Evolutionary conservation across 30 jellyfish, hydroid and myxozoan genomes (phyloP).

Genomic region (Hydra vulgaris): DNA sequence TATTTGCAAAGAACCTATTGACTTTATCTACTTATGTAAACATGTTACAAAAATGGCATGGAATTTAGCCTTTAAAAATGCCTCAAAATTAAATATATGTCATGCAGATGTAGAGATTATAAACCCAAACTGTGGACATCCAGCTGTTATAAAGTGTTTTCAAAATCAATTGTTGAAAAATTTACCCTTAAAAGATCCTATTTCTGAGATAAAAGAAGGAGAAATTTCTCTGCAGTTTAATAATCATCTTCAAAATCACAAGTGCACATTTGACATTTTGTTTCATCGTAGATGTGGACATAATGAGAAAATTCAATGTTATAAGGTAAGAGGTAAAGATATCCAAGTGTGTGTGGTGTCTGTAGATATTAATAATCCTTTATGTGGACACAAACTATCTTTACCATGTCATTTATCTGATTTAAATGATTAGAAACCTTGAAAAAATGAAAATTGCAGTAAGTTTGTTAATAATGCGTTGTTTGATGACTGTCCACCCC

Average conservation of each 20-base stretch:
- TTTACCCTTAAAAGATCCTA: background rate
- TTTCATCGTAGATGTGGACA: conserved; percentile 15
- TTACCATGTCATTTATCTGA: background rate
- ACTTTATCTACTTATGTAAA: background rate
- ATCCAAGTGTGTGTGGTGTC: background rate
- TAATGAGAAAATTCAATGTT: background rate
- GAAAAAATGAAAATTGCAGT: background rate
- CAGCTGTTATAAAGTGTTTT: background rate
- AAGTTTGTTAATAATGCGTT: background rate
- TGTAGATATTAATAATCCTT: background rate
- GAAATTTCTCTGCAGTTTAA: background rate
- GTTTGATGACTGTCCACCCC: background rate
- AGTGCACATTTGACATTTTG: background rate
- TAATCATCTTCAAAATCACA: background rate
- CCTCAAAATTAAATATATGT: background rate
- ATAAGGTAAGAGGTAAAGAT: background rate
- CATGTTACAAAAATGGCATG: conserved; percentile 12
- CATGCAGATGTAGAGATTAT: background rate
- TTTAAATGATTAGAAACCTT: conserved; percentile 1
- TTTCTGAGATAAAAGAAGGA: conserved; percentile 11
- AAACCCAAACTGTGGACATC: conserved; percentile 17
- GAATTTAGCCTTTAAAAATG: conserved; percentile 8
- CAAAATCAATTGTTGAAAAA: conserved; percentile 10
- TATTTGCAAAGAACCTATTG: conserved; percentile 11
- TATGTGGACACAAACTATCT: background rate